Evolutionary conservation across 2,113 vertebrate genomes (phyloP), one percentile per base, ranked within the genome.

Genomic region (Vombatus ursinus): DNA sequence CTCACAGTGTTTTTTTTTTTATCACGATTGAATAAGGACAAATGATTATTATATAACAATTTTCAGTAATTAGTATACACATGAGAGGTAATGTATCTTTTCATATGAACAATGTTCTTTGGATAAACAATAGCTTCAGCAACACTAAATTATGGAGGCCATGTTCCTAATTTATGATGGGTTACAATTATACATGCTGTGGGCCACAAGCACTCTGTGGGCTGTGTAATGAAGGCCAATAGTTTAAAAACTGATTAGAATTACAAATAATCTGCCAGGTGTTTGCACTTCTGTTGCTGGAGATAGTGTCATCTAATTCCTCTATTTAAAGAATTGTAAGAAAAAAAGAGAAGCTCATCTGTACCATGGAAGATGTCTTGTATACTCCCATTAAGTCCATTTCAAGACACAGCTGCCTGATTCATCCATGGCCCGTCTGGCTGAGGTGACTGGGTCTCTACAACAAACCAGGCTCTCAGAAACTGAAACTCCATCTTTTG

Each of bases 191-290:
- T 93, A 97, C 96, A 98, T 97, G 98, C 95, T 98, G 98, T 98
- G 97, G 97, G 96, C 96, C 96, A 97, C 98, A 98, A 96, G 96
- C 93, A 98, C 96, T 97, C 98, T 97, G 96, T 96, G 94, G 97
- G 97, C 97, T 98, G 97, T 97, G 97, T 98, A 98, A 98, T 97
- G 94, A 98, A 98, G 96, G 96, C 94, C 96, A 98, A 97, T 92
- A 98, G 96, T 97, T 97, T 97, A 98, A 97, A 98, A 98, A 98
- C 92, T 98, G 97, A 98, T 98, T 97, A 96, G 95, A 98, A 98
- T 97, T 96, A 97, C 94, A 98, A 98, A 98, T 98, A 98, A 98
- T 98, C 97, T 98, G 90, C 96, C 96, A 98, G 96, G 96, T 98
- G 95, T 98, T 97, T 97, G 93, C 97, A 94, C 48, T 52, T 96